phyloP scores from a whole-genome alignment of 2,888 invertebrate genomes.

The Nemurella pictetii region DNA sequence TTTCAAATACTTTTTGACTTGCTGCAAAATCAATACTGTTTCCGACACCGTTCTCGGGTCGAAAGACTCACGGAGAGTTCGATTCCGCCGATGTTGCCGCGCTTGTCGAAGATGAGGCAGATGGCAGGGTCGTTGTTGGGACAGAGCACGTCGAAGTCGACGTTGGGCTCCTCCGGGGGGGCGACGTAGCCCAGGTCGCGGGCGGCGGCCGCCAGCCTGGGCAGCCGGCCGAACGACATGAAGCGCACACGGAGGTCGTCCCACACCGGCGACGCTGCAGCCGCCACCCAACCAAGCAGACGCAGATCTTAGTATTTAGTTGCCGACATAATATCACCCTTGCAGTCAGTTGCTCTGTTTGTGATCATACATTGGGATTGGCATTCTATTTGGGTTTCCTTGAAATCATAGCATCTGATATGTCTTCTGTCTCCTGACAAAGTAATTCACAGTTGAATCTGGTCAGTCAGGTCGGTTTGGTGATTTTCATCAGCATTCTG shows the following conservation, averaged over 20 bases:
- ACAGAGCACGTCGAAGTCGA: slow-evolving; percentile 46
- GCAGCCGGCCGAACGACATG: slow-evolving; percentile 23
- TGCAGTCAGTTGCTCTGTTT: too few species aligned
- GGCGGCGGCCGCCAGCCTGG: slow-evolving; percentile 14
- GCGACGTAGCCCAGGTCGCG: slow-evolving; percentile 1
- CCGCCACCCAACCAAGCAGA: too few species aligned
- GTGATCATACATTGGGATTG: too few species aligned
- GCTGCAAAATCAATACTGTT: neutral
- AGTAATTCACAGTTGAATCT: too few species aligned
- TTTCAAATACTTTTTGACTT: neutral
- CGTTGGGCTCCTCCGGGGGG: neutral
- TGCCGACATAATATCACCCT: too few species aligned
- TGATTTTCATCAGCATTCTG: too few species aligned
- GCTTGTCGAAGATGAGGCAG: slow-evolving; percentile 54
- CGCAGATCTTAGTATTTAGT: too few species aligned
- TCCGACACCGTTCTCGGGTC: too few species aligned
- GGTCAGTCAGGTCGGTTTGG: too few species aligned
- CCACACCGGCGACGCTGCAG: neutral
- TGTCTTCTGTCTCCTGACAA: too few species aligned
- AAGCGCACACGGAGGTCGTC: neutral
- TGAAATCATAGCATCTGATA: too few species aligned
- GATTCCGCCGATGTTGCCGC: slow-evolving; percentile 39
- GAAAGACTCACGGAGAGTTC: slow-evolving; percentile 28
- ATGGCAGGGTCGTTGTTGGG: slow-evolving; percentile 50
- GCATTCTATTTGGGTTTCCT: too few species aligned